Evolutionary conservation across 2,113 vertebrate genomes (phyloP).

Genomic region (Diglossa brunneiventris): DNA sequence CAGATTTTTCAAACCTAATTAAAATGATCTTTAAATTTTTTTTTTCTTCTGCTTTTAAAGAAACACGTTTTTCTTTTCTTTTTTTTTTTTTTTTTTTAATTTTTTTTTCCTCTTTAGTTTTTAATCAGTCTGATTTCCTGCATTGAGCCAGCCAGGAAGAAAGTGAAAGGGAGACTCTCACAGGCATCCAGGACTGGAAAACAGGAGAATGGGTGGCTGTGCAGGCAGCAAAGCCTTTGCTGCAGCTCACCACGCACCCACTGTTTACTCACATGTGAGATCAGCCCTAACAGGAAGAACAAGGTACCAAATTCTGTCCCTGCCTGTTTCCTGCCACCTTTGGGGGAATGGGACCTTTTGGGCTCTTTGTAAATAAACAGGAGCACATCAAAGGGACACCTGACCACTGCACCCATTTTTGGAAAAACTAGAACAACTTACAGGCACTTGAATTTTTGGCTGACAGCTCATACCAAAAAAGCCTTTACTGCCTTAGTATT

Average conservation of each 20-base stretch:
- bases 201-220: neutral
- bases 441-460: constrained; percentile 27
- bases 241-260: neutral
- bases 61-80: constrained; percentile 19
- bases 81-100: neutral
- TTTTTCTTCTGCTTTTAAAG: neutral
- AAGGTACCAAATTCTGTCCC: constrained; percentile 32
- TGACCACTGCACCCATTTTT: neutral
- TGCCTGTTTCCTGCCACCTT: constrained; percentile 56
- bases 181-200: neutral
- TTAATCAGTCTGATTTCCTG: constrained; percentile 42
- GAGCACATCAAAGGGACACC: constrained; percentile 50
- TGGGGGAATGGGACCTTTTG: constrained; percentile 5
- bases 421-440: neutral
- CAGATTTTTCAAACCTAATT: constrained; percentile 68
- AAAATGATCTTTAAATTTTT: constrained; percentile 56
- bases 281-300: constrained; percentile 31
- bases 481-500: neutral
- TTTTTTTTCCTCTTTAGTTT: neutral
- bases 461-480: constrained; percentile 31
- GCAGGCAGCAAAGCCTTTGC: neutral
- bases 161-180: neutral
- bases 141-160: neutral
- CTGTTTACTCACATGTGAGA: constrained; percentile 15
- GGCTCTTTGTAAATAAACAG: constrained; percentile 58